These are phyloP conservation scores for Passerina amoena DNA, from an alignment of 2,113 vertebrate genomes.

Conservation along the genomic window DNA sequence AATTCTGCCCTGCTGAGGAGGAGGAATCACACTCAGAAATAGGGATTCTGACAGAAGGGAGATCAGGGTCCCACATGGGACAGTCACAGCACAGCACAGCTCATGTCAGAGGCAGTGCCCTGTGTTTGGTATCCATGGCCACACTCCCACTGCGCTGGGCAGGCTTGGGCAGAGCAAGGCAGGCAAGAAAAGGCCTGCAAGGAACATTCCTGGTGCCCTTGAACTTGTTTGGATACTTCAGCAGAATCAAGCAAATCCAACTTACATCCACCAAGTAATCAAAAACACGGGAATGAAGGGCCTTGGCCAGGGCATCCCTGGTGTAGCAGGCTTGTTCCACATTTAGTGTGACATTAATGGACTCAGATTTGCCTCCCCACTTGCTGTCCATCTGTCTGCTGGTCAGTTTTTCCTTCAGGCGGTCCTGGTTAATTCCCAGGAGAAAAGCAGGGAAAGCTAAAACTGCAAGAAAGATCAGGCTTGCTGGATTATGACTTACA, in stretches of 20 bases:
- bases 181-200: background rate
- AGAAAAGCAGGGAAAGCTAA: slow-evolving; percentile 95
- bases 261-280: slow-evolving; percentile 94
- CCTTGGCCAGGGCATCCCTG: slow-evolving; percentile 94
- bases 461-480: slow-evolving; percentile 73
- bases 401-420: slow-evolving; percentile 94
- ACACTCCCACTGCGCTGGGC: background rate
- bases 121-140: background rate
- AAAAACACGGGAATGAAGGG: slow-evolving; percentile 91
- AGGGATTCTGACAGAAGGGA: background rate
- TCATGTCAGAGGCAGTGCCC: background rate
- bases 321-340: slow-evolving; percentile 97
- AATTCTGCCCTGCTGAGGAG: accelerated
- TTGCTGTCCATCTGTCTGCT: slow-evolving; percentile 98
- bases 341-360: slow-evolving; percentile 93
- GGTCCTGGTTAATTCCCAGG: slow-evolving; percentile 90
- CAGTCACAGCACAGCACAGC: background rate
- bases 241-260: background rate
- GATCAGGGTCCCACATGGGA: background rate
- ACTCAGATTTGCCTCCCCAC: slow-evolving; percentile 93
- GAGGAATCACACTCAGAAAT: background rate
- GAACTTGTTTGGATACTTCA: background rate
- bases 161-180: background rate
- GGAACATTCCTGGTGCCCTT: background rate
- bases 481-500: background rate